Percentiles rank a stretch among this genome's conserved stretches.
phyloP scores from a whole-genome alignment of 2,797 vertebrate genomes.

The Dicrostonyx torquatus region DNA sequence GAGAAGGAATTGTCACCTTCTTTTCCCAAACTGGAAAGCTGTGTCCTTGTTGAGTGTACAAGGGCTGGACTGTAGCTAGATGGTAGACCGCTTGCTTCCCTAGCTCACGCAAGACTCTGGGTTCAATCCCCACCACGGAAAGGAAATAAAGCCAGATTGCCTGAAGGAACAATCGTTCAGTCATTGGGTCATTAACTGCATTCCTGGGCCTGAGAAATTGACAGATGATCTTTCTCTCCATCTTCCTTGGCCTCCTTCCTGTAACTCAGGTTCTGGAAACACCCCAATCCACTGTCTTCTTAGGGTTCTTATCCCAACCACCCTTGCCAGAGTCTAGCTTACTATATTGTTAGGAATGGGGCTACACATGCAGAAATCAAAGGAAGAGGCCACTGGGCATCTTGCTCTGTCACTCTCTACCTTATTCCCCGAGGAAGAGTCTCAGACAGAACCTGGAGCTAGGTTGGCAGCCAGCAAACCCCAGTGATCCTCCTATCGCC shows the following conservation, averaged over 20 bases:
- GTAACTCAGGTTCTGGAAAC: neutral
- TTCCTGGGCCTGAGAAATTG: neutral
- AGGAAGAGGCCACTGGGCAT: neutral
- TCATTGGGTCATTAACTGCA: neutral
- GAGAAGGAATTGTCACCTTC: slow-evolving; percentile 51
- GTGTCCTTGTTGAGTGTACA: slow-evolving; percentile 40
- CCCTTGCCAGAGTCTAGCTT: too few relatives aligned
- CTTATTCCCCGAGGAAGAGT: neutral
- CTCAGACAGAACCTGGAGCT: neutral
- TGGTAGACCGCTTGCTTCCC: neutral
- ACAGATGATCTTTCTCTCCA: neutral
- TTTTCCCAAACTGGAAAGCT: slow-evolving; percentile 41
- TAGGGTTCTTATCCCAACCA: neutral
- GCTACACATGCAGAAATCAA: neutral
- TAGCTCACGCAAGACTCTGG: neutral
- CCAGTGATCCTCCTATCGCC: neutral
- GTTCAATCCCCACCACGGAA: neutral
- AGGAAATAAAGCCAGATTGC: neutral
- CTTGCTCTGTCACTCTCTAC: neutral
- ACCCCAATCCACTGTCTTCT: neutral
- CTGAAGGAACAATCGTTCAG: neutral
- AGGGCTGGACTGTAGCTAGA: neutral
- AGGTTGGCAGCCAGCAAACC: neutral
- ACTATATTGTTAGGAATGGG: neutral
- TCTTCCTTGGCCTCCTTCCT: neutral